These are phyloP conservation scores for Coilia nasus DNA, from an alignment of 2,797 vertebrate genomes.

Conservation along the genomic window DNA sequence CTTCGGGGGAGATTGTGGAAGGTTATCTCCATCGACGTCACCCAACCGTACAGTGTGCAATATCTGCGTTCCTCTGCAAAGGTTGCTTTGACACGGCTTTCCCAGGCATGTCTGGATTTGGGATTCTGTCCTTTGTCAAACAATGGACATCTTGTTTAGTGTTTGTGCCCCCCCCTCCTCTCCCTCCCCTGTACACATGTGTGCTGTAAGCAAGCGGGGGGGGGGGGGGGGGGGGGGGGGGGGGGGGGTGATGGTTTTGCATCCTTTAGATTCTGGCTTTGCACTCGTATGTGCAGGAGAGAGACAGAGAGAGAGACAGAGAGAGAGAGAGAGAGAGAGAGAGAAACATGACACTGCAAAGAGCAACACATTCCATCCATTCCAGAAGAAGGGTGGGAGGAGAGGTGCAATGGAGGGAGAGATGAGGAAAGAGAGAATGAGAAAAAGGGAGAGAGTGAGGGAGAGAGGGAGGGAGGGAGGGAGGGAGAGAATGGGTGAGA, in stretches of 20 bases:
- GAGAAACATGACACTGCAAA: conserved; percentile 73
- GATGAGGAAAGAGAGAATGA: conserved; percentile 37
- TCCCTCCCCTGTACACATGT: conserved; percentile 44
- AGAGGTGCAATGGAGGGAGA: not conserved
- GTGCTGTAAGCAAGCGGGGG: not conserved
- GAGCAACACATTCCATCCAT: conserved; percentile 66
- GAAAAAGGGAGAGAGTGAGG: conserved; percentile 30
- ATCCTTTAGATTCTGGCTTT: conserved; percentile 63
- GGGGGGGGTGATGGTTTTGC: conserved; percentile 52
- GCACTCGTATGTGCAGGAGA: conserved; percentile 62
- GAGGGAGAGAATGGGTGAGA: conserved; percentile 42
- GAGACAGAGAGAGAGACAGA: conserved; percentile 4
- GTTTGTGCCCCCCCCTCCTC: conserved; percentile 33
- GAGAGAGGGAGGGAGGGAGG: conserved; percentile 29
- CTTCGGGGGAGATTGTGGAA: conserved; percentile 55
- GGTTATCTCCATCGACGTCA: conserved; percentile 70
- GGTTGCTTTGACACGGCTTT: conserved; percentile 45
- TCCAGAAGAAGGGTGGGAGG: conserved; percentile 55
- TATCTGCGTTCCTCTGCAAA: conserved; percentile 59
- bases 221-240: conserved; percentile 32
- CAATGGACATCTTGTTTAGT: conserved; percentile 57
- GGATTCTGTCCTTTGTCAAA: conserved; percentile 60
- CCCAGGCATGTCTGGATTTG: conserved; percentile 65
- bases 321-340: conserved; percentile 37
- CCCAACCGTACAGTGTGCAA: conserved; percentile 64